These are phyloP conservation scores for Diarsia brunnea DNA, from an alignment of 2,888 invertebrate genomes.

Conservation along the genomic window DNA sequence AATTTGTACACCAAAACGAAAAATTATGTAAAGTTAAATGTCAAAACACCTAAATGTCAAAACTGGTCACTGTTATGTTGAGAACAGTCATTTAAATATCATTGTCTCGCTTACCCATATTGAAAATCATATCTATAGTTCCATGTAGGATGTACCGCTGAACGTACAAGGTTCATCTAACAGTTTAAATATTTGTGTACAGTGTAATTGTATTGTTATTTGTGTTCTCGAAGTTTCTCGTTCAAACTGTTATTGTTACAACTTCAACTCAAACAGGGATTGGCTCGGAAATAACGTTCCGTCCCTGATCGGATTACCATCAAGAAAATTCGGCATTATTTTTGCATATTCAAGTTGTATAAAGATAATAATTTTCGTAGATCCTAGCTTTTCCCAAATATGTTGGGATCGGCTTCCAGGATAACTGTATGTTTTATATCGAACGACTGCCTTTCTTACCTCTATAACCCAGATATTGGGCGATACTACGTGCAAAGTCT, in stretches of 20 bases:
- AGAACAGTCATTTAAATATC: background rate
- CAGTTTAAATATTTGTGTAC: slow-evolving; percentile 13
- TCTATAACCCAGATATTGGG: too few relatives aligned
- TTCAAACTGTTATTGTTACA: slow-evolving; percentile 35
- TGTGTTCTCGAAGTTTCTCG: slow-evolving; percentile 32
- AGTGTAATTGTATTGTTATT: slow-evolving; percentile 25
- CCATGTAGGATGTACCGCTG: background rate
- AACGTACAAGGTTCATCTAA: background rate
- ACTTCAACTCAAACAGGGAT: slow-evolving; percentile 37
- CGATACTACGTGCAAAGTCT: background rate
- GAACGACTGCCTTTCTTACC: background rate
- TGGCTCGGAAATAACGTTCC: slow-evolving; percentile 36
- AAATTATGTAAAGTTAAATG: background rate
- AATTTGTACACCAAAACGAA: slow-evolving; percentile 9
- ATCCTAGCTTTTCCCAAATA: background rate
- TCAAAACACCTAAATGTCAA: background rate
- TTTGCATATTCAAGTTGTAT: slow-evolving; percentile 11
- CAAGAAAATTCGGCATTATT: slow-evolving; percentile 22
- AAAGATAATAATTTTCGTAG: slow-evolving; percentile 13
- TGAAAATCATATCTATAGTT: background rate
- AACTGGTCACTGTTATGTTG: background rate
- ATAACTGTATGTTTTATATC: background rate
- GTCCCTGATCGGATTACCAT: slow-evolving; percentile 38
- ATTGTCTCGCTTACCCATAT: background rate
- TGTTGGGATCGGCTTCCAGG: background rate